Conservation (phyloP, 1,140 invertebrate genomes). For the Papilio polyxenes region DNA sequence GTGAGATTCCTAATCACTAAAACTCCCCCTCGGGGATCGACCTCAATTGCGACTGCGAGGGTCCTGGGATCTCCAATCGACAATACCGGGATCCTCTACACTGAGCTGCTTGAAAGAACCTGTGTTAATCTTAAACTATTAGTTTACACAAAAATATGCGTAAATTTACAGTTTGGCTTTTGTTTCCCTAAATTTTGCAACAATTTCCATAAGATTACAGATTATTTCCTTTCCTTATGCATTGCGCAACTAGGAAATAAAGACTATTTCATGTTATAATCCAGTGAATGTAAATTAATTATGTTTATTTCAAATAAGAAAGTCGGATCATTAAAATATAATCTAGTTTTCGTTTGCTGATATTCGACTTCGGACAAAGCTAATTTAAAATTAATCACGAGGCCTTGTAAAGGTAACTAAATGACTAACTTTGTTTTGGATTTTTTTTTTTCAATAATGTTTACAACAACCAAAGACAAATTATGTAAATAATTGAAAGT, state of each 20-base stretch:
- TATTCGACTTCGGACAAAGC: conserved; percentile 5
- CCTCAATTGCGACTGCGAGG: too few relatives aligned
- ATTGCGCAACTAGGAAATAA: background rate
- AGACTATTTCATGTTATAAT: background rate
- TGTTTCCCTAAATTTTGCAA: too few relatives aligned
- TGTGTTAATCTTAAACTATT: too few relatives aligned
- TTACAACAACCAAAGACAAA: background rate
- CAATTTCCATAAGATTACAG: too few relatives aligned
- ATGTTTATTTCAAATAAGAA: conserved; percentile 21
- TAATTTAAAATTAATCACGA: conserved; percentile 25
- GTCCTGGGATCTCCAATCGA: too few relatives aligned
- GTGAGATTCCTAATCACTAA: too few relatives aligned
- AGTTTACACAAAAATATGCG: too few relatives aligned
- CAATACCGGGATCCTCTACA: too few relatives aligned
- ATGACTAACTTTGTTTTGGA: background rate
- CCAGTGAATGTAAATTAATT: background rate
- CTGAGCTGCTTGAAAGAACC: too few relatives aligned
- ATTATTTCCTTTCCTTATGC: background rate
- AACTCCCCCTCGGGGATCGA: too few relatives aligned
- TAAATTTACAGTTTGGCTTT: too few relatives aligned
- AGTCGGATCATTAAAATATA: background rate
- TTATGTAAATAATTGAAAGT: background rate
- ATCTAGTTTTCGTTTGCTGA: conserved; percentile 20
- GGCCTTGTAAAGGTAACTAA: background rate
- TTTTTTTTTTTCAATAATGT: background rate